phyloP scores from a whole-genome alignment of 1,140 invertebrate species.

The Dryas iulia region DNA sequence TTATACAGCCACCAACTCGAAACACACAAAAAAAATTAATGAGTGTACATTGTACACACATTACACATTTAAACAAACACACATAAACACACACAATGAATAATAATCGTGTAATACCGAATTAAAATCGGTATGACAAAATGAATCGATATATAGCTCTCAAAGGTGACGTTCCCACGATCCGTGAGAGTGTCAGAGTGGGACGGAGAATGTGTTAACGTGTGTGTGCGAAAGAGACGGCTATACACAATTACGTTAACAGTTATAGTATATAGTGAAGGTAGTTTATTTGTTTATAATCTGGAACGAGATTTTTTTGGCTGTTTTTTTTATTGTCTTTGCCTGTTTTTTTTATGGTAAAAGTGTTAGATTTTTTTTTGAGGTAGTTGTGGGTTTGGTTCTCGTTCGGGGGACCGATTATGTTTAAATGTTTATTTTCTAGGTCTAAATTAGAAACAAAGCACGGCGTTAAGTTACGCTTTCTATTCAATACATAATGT shows the following conservation, averaged over 20 bases:
- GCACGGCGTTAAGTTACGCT: too few relatives aligned
- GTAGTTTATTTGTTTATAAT: slow-evolving; percentile 4
- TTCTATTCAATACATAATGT: too few relatives aligned
- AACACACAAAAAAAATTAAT: too few relatives aligned
- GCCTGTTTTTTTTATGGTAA: not conserved
- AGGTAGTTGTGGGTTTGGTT: too few relatives aligned
- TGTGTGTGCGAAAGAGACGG: slow-evolving; percentile 31
- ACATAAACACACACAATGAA: slow-evolving; percentile 2
- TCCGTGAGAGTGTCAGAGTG: slow-evolving; percentile 52
- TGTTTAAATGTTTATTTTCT: too few relatives aligned
- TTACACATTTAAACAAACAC: not conserved
- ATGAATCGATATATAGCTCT: slow-evolving; percentile 56
- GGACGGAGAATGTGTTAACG: slow-evolving; percentile 16
- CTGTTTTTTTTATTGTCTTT: not conserved
- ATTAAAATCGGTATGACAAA: slow-evolving; percentile 39
- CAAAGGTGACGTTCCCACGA: slow-evolving; percentile 70
- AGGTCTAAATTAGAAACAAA: too few relatives aligned
- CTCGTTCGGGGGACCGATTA: too few relatives aligned
- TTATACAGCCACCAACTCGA: too few relatives aligned
- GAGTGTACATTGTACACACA: too few relatives aligned
- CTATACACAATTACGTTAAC: slow-evolving; percentile 41
- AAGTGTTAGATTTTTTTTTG: too few relatives aligned
- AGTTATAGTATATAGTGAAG: slow-evolving; percentile 26
- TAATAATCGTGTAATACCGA: slow-evolving; percentile 36
- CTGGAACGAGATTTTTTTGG: not conserved